Percentiles rank a stretch among this genome's conserved stretches.
Conservation (phyloP, 1,140 invertebrate species). For the Drosophila nigrodunni region DNA sequence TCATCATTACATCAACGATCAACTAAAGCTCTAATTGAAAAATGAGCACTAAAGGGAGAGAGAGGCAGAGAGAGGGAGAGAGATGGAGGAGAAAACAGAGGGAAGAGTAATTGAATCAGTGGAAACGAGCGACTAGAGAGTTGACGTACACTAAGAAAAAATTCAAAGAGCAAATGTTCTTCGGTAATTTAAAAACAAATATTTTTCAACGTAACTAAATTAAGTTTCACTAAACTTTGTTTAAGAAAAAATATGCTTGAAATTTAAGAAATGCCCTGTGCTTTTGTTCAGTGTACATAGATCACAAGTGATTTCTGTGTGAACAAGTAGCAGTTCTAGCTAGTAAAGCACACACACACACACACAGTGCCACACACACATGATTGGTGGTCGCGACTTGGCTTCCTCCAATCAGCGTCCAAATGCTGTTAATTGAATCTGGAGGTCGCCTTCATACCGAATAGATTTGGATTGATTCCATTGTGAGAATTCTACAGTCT, state of each 20-base stretch:
- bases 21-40: constrained; percentile 45
- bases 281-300: not conserved
- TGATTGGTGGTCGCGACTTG: constrained; percentile 20
- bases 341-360: not conserved
- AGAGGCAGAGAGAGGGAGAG: constrained; percentile 18
- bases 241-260: too few species aligned
- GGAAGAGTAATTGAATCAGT: constrained; percentile 61
- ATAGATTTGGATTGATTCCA: constrained; percentile 16
- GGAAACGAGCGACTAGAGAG: not conserved
- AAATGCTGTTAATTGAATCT: constrained; percentile 73
- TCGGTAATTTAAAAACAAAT: too few species aligned
- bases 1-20: constrained; percentile 53
- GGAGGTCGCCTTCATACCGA: constrained; percentile 54
- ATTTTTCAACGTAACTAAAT: too few species aligned
- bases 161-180: too few species aligned
- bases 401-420: constrained; percentile 55
- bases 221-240: too few species aligned
- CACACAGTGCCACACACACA: not conserved
- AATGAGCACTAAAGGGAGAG: constrained; percentile 8
- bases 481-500: not conserved
- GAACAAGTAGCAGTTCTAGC: constrained; percentile 3
- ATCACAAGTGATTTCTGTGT: not conserved
- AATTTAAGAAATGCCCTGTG: too few species aligned
- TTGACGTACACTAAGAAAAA: not conserved
- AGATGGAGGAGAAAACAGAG: not conserved